Evolutionary conservation across 2,113 vertebrate genomes (phyloP).

Genomic region (Elachura formosa): DNA sequence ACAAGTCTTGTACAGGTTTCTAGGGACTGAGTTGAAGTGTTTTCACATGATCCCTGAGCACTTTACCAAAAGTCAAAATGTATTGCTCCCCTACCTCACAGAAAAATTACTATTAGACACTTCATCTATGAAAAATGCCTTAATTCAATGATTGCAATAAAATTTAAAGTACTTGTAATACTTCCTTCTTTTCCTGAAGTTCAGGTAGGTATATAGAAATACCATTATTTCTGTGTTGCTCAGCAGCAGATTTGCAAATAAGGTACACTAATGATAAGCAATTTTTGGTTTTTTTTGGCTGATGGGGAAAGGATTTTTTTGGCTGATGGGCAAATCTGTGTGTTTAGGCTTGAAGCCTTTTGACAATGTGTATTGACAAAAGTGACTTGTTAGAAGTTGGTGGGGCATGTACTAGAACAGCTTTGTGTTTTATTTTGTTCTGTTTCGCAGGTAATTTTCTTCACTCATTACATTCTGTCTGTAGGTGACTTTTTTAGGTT

Average conservation of each 20-base stretch:
- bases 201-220: neutral
- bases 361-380: neutral
- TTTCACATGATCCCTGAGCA: neutral
- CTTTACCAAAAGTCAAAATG: neutral
- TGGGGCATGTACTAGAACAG: neutral
- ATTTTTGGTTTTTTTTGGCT: rapidly evolving
- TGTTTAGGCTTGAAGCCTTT: neutral
- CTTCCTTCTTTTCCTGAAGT: neutral
- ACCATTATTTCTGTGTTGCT: neutral
- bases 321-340: neutral
- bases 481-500: neutral
- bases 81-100: neutral
- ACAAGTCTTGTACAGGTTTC: neutral
- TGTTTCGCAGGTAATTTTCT: neutral
- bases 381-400: neutral
- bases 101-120: neutral
- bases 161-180: neutral
- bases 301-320: neutral
- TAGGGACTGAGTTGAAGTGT: neutral
- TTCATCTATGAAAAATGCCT: neutral
- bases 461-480: neutral
- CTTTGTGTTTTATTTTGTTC: neutral
- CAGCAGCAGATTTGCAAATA: neutral
- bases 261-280: neutral
- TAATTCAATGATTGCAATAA: neutral